Evolutionary conservation across 2,888 invertebrate genomes (phyloP).

Genomic region (Nowickia ferox): DNA sequence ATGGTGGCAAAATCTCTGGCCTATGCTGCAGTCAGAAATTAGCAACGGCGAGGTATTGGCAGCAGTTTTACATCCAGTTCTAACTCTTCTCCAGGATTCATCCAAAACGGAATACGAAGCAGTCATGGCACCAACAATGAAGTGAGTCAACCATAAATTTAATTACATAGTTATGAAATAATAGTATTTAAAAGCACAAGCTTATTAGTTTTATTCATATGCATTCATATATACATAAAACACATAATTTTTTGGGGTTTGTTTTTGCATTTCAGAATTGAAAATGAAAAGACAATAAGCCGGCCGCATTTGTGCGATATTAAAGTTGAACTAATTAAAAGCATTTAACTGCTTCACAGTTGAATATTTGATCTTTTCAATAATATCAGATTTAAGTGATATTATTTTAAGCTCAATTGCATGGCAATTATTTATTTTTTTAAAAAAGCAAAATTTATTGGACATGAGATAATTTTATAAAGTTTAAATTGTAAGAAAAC

Average conservation of each 20-base stretch:
- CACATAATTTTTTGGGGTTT: background rate
- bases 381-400: background rate
- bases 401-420: background rate
- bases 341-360: background rate
- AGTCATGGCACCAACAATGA: conserved; percentile 92
- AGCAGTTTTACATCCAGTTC: conserved; percentile 92
- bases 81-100: conserved; percentile 92
- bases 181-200: background rate
- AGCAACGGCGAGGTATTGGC: conserved; percentile 93
- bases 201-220: background rate
- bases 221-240: background rate
- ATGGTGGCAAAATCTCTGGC: conserved; percentile 97
- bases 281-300: conserved; percentile 4
- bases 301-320: background rate
- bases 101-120: conserved; percentile 91
- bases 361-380: background rate
- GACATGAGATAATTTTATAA: too few species aligned
- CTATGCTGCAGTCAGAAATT: conserved; percentile 93
- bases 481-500: too few species aligned
- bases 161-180: conserved; percentile 26
- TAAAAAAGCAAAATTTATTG: too few species aligned
- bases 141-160: conserved; percentile 85
- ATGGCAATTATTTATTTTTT: too few species aligned
- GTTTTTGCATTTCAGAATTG: too few species aligned
- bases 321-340: background rate